These are phyloP conservation scores for Orthosia gothica DNA, from an alignment of 2,888 invertebrate species.

Conservation along the genomic window DNA sequence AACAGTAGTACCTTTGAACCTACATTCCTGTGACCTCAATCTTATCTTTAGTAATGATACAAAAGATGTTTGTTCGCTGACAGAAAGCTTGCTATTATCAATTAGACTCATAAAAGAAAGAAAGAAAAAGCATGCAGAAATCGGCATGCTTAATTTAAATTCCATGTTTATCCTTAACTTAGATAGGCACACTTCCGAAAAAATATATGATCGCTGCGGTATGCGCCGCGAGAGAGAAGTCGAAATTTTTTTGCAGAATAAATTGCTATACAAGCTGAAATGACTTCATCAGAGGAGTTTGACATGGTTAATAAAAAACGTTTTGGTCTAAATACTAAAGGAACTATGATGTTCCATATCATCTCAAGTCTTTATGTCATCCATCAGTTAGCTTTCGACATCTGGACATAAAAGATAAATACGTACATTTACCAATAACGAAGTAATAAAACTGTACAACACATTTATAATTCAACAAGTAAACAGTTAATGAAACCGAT, in stretches of 20 bases:
- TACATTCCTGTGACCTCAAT: not conserved
- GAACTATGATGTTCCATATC: not conserved
- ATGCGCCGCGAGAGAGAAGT: no score
- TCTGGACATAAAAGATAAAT: not conserved
- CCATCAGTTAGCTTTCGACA: not conserved
- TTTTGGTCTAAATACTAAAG: not conserved
- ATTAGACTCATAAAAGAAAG: no score
- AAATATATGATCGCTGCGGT: no score
- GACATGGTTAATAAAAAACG: not conserved
- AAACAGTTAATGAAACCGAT: conserved; percentile 37
- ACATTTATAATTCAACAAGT: conserved; percentile 17
- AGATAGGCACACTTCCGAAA: no score
- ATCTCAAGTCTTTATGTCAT: not conserved
- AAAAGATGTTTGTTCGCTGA: no score
- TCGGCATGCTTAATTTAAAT: no score
- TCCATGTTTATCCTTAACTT: no score
- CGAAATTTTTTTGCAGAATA: not conserved
- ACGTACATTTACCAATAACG: conserved; percentile 5
- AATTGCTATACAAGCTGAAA: not conserved
- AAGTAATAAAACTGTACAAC: conserved; percentile 12
- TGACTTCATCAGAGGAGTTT: not conserved
- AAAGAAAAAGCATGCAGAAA: no score
- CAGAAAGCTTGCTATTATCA: no score
- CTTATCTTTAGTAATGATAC: no score
- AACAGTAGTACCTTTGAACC: not conserved